These are phyloP conservation scores for Pachycephus smyrnensis DNA, from an alignment of 2,888 invertebrate species.

Conservation along the genomic window DNA sequence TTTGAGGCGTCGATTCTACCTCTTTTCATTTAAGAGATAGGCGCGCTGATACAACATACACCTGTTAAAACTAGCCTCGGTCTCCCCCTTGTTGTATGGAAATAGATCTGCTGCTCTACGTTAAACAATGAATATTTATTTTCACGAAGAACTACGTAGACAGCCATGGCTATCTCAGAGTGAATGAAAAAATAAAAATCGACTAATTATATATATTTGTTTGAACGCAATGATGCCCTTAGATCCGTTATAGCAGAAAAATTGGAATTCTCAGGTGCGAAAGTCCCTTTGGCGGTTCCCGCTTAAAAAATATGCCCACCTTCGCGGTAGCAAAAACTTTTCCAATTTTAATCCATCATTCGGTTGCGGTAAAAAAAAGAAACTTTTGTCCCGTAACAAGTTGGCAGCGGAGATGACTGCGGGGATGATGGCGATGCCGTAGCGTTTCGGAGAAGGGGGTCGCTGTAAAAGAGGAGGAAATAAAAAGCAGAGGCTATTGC, in stretches of 20 bases:
- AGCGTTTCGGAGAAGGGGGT: background rate
- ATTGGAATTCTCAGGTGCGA: background rate
- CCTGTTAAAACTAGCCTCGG: too few relatives aligned
- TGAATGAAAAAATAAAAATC: background rate
- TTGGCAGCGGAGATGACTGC: conserved; percentile 28
- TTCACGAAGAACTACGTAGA: too few relatives aligned
- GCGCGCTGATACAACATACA: too few relatives aligned
- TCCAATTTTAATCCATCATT: conserved; percentile 58
- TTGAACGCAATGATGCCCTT: background rate
- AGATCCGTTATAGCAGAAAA: background rate
- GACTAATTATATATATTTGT: background rate
- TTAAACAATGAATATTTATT: background rate
- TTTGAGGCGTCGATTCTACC: too few relatives aligned
- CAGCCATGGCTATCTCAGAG: too few relatives aligned
- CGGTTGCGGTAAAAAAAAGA: conserved; percentile 39
- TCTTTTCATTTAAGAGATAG: too few relatives aligned
- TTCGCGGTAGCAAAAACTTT: conserved; percentile 49
- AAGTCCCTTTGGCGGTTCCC: background rate
- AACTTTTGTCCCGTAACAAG: conserved; percentile 51
- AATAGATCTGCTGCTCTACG: background rate
- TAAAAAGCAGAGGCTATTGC: conserved; percentile 5
- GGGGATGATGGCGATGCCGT: background rate
- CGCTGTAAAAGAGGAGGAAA: conserved; percentile 22
- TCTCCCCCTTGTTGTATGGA: too few relatives aligned
- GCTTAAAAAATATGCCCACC: background rate